Conservation (phyloP, 2,113 vertebrate species). For the Hylia prasina region DNA sequence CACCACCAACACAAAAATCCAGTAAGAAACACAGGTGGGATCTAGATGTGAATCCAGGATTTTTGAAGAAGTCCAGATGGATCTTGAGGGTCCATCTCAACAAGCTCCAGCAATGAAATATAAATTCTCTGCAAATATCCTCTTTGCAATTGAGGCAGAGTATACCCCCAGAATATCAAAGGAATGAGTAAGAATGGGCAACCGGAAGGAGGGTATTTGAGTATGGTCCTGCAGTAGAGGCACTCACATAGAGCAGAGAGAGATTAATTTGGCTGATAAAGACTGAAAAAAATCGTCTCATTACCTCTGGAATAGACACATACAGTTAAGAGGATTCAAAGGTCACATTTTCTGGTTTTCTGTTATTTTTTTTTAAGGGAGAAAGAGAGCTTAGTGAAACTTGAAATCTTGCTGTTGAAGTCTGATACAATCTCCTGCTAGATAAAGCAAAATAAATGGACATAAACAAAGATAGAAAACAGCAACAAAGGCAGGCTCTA, state of each 20-base stretch:
- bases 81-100: neutral
- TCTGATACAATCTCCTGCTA: neutral
- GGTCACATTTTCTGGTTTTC: neutral
- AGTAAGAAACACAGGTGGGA: neutral
- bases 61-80: neutral
- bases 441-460: neutral
- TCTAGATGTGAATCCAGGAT: neutral
- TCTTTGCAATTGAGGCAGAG: neutral
- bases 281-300: neutral
- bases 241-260: neutral
- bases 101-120: neutral
- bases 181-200: neutral
- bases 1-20: neutral
- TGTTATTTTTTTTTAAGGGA: neutral
- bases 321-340: neutral
- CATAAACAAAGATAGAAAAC: neutral
- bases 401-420: neutral
- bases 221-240: neutral
- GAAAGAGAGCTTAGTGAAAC: neutral
- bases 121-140: neutral
- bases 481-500: neutral
- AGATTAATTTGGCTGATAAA: neutral
- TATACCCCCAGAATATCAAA: neutral
- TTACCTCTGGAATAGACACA: neutral
- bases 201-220: neutral